Base-by-base conservation (phyloP, 2,888 invertebrate species). In the Bugulina stolonifera region DNA sequence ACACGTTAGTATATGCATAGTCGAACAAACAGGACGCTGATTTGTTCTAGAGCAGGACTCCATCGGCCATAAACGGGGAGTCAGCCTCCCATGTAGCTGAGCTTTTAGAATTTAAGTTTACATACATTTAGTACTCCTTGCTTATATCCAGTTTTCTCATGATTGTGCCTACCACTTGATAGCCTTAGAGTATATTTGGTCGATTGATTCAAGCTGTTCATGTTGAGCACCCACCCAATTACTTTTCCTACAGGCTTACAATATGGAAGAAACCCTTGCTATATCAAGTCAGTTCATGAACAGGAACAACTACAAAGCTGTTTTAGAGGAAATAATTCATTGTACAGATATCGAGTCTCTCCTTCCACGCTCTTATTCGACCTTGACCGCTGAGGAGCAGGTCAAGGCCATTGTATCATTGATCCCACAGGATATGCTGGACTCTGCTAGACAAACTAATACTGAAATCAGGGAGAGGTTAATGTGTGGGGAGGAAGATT, bases 231-330 rank as follows among this genome's bases (percentile, higher is more conserved):
- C n/a, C n/a, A n/a, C n/a, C n/a, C n/a, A n/a, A n/a, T n/a, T n/a
- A n/a, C n/a, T n/a, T n/a, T n/a, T n/a, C n/a, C n/a, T n/a, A 0
- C 75, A 83, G 83, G 83, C 83, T 2, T 83, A 75, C 75, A 83
- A 83, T 73, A 75, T 75, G 29, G 82, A 82, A 71, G 81, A 81
- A 72, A 82, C 83, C 0, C 73, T 83, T 52, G 81, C 83, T 1
- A 75, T 83, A 25, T 82, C 83, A 1, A 79, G 80, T 64, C 81
- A 83, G 75, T 64, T 82, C 58, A 83, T 82, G 82, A 83, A 83
- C 75, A 74, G 77, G 18, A 80, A 81, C 74, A 83, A 83, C 74
- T 82, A 80, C 73, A 75, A 79, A 25, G 77, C 76, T 1, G 76
- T 83, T 2, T 73, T 83, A 54, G 83, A 83, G 75, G 83, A 83